Base-by-base conservation (phyloP, 2,113 vertebrate genomes). In the Gavialis gangeticus region DNA sequence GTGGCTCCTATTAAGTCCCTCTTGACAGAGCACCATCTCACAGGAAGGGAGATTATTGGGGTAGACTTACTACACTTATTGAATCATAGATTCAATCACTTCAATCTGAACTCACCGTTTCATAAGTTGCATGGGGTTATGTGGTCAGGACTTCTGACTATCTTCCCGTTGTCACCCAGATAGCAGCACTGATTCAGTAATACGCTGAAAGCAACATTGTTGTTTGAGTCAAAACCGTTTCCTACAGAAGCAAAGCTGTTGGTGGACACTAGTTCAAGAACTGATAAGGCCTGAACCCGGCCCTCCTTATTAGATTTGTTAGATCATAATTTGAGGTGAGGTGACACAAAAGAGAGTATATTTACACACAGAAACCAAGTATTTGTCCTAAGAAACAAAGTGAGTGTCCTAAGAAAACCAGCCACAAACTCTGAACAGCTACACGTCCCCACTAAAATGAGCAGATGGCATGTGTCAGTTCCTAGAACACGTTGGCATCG, bases 401-500 rank as follows among this genome's bases (percentile, higher is more conserved):
- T 21, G 46, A 9, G 7, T 46, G 46, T 46, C 46, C 34, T 24
- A 25, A 56, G 75, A 85, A 1, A 69, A 5, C 14, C 79, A 63
- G 37, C 2, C 25, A 85, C 75, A 57, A 85, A 85, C 5, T 81
- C 63, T 21, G 88, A 85, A 73, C 22, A 88, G 82, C 22, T 69
- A 82, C 1, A 6, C 19, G 84, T 19, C 85, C 60, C 57, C 24
- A 1, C 1, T 0, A 1, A n/a, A 69, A 91, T 91, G 66, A 37
- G 63, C 0, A 0, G 66, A 37, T 0, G 71, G 79, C 21, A 28
- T 12, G 0, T 89, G 83, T 2, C 2, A 73, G 76, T 69, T 79
- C 28, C 64, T 83, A 82, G 2, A 79, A 91, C 67, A 24, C 12
- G 22, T 19, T 0, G 0, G 19, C 2, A 0, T 10, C 59, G n/a